Evolutionary conservation across 1,140 invertebrate species (phyloP), one percentile per base, ranked within the genome.

Genomic region (Drosophila tsacasi): DNA sequence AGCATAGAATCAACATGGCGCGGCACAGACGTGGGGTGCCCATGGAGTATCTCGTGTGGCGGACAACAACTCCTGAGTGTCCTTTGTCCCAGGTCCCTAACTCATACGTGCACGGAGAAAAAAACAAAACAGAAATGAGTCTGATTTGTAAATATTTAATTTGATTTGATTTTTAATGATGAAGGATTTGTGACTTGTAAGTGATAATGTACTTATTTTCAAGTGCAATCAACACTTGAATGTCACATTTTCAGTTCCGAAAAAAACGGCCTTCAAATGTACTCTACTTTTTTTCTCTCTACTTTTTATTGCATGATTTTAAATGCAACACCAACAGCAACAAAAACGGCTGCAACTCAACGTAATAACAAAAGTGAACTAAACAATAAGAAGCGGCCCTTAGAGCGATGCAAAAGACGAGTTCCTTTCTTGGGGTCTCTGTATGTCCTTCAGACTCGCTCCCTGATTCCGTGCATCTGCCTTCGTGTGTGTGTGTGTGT

Each of bases 281-380:
- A 32, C n/a, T 7, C 5, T 5, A 35, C 23, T 1, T 1, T 8
- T 21, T 47, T 25, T 42, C 7, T 44, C 25, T 7, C 2, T 25
- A 54, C 64, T 55, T 35, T 57, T 52, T 71, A 79, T 84, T 89
- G 85, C 84, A 89, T 75, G 76, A 82, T 68, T 62, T 90, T 85
- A 68, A 90, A 79, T 82, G 76, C 79, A 75, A 71, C 46, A 46
- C 30, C 52, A 78, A n/a, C 46, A 54, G 39, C 59, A 64, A 61
- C 61, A 68, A 57, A 58, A 68, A 61, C 75, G 71, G 50, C 46
- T 66, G 67, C 42, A 73, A 60, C 66, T 84, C 50, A 42, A 73
- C 66, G 73, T 83, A 81, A 89, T 68, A 87, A 80, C 80, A 83
- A 89, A 81, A 90, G 85, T 90, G 78, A 81, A 79, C 81, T 81